Percentiles rank a stretch among this genome's conserved stretches.
Evolutionary conservation across 1,140 invertebrate species (phyloP).

Genomic region (Tetramorium parvispinum): DNA sequence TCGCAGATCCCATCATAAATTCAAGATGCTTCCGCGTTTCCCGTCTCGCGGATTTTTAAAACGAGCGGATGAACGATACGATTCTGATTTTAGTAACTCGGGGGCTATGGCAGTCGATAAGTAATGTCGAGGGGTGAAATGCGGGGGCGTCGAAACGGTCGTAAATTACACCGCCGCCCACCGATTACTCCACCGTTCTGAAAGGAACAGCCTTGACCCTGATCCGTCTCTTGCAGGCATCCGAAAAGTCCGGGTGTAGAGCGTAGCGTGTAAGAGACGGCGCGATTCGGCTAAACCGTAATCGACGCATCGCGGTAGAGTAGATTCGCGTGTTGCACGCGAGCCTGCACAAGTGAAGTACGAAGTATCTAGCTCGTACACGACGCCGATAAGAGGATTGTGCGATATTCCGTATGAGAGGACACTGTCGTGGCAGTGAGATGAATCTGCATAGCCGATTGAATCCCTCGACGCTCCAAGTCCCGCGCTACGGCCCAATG

Average conservation of each 20-base stretch:
- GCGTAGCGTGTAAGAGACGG: neutral
- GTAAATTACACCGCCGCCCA: conserved; percentile 45
- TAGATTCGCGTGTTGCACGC: conserved; percentile 61
- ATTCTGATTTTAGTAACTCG: conserved; percentile 43
- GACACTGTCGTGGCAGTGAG: neutral
- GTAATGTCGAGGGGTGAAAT: conserved; percentile 36
- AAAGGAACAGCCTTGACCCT: conserved; percentile 18
- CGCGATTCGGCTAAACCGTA: conserved; percentile 15
- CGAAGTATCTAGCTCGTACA: conserved; percentile 18
- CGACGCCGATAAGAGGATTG: conserved; percentile 16
- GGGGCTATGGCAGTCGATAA: conserved; percentile 28
- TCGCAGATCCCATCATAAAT: conserved; percentile 24
- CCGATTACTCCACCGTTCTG: conserved; percentile 15
- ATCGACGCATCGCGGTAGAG: conserved; percentile 21
- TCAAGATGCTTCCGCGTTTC: conserved; percentile 16
- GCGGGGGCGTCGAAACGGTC: conserved; percentile 25
- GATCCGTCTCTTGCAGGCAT: neutral
- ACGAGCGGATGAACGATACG: neutral
- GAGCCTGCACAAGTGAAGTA: conserved; percentile 10
- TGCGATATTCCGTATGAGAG: conserved; percentile 36
- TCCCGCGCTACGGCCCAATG: neutral
- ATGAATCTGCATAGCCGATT: conserved; percentile 31
- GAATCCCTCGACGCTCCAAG: conserved; percentile 7
- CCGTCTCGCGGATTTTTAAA: neutral
- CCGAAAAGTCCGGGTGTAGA: neutral